These are phyloP conservation scores for Eremobia ochroleuca DNA, from an alignment of 2,888 invertebrate species.

Conservation along the genomic window DNA sequence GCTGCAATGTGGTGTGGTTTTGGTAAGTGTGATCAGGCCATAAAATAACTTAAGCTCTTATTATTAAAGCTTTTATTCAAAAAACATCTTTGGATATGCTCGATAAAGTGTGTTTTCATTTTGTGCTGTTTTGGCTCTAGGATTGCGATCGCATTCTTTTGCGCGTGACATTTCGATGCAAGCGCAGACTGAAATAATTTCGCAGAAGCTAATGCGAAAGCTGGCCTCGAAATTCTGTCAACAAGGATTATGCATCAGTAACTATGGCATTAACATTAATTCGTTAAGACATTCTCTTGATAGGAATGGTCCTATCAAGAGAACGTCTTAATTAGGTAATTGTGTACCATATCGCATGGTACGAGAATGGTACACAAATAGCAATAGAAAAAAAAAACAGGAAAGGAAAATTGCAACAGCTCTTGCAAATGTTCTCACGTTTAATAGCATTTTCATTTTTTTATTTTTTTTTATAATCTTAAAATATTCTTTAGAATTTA, in stretches of 20 bases:
- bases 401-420: background rate
- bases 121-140: slow-evolving; percentile 12
- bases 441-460: background rate
- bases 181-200: slow-evolving; percentile 55
- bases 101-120: slow-evolving; percentile 30
- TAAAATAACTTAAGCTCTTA: slow-evolving; percentile 35
- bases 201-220: slow-evolving; percentile 58
- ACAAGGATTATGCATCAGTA: slow-evolving; percentile 27
- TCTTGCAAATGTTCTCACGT: background rate
- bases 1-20: background rate
- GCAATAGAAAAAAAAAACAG: background rate
- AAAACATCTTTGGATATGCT: slow-evolving; percentile 2
- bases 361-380: background rate
- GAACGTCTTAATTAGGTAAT: no score
- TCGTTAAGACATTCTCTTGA: slow-evolving; percentile 8
- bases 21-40: background rate
- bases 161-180: slow-evolving; percentile 65
- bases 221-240: slow-evolving; percentile 53
- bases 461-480: no score
- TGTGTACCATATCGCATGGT: no score
- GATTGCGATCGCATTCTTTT: slow-evolving; percentile 61
- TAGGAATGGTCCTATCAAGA: background rate
- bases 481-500: background rate
- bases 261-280: slow-evolving; percentile 14
- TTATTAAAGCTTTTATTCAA: background rate